Evolutionary conservation across 2,797 vertebrate species (phyloP).

Genomic region (Diceros bicornis): DNA sequence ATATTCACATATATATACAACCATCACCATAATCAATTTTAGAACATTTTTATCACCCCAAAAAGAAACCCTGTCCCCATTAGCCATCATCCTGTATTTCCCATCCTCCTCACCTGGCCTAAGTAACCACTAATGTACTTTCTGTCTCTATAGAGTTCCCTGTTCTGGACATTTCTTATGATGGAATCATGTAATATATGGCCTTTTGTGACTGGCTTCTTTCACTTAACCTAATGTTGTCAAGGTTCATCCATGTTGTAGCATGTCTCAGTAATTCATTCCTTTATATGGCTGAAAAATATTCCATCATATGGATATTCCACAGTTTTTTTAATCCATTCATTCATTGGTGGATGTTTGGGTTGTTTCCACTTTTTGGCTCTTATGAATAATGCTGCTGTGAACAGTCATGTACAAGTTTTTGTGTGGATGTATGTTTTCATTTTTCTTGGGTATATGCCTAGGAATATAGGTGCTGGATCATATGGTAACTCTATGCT

Average conservation of each 20-base stretch:
- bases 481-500: background rate
- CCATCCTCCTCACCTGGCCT: background rate
- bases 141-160: background rate
- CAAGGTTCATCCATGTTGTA: background rate
- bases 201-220: background rate
- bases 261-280: background rate
- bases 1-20: background rate
- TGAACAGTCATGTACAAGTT: background rate
- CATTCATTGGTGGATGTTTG: background rate
- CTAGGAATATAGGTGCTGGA: background rate
- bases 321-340: background rate
- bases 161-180: background rate
- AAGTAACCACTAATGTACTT: background rate
- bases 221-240: background rate
- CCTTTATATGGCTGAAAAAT: background rate
- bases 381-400: background rate
- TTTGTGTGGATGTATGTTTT: background rate
- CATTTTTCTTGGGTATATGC: background rate
- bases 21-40: background rate
- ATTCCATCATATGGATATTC: background rate
- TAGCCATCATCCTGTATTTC: accelerated
- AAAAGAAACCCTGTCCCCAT: accelerated
- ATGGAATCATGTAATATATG: background rate
- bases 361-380: background rate
- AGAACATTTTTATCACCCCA: background rate